Conservation (phyloP, 2,797 vertebrate species). For the Pseudochirops cupreus region DNA sequence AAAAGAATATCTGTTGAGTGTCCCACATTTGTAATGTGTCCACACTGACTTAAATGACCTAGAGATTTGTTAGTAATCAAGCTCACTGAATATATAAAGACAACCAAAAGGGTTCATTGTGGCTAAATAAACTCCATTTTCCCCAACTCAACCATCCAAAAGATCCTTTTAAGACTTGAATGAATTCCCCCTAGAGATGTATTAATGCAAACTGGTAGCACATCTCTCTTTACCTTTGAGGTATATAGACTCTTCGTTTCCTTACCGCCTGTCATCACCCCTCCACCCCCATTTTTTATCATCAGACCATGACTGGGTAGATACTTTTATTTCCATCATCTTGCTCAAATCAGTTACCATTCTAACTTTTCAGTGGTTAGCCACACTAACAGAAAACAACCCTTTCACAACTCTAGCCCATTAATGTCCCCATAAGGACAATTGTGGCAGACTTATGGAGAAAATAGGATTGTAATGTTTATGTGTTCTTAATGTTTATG, state of each 20-base stretch:
- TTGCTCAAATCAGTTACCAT: slow-evolving; percentile 29
- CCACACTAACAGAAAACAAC: slow-evolving; percentile 54
- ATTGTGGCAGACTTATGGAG: slow-evolving; percentile 69
- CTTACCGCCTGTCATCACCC: background rate
- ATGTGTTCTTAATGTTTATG: slow-evolving; percentile 80
- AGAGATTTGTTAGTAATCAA: background rate
- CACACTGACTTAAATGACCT: background rate
- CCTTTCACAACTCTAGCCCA: slow-evolving; percentile 67
- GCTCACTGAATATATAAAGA: background rate
- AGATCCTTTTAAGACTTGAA: background rate
- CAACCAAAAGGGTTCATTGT: background rate
- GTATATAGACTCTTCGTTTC: slow-evolving; percentile 4
- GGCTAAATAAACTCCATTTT: background rate
- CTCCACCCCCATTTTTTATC: background rate
- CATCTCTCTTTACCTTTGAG: background rate
- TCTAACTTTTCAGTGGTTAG: slow-evolving; percentile 76
- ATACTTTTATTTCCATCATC: background rate
- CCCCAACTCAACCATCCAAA: background rate
- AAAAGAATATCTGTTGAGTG: slow-evolving; percentile 15
- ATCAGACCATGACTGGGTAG: background rate
- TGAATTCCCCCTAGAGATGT: background rate
- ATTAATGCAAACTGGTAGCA: background rate
- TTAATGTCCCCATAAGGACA: slow-evolving; percentile 71
- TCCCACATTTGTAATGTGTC: slow-evolving; percentile 26
- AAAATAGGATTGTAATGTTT: slow-evolving; percentile 68